Evolutionary conservation across 2,113 vertebrate species (phyloP), one percentile per base, ranked within the genome.

Genomic region (Cavia porcellus): DNA sequence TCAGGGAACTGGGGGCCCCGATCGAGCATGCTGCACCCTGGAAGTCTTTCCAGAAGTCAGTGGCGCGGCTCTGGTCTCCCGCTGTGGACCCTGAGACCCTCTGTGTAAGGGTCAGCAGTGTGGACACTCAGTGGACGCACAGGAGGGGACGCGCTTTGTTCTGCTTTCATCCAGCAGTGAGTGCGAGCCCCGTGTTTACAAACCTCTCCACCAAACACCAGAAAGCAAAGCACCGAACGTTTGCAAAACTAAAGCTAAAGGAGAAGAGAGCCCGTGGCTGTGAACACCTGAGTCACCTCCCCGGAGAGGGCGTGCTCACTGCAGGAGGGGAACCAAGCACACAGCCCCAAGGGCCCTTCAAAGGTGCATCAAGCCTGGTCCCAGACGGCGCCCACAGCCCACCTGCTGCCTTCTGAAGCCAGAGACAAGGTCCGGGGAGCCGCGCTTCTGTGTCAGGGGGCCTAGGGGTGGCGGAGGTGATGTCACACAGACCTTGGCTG

Each of bases 321-420:
- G 52, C 79, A 64, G 79, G 30, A n/a, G 62, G 61, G 42, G 79
- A 94, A 42, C 75, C 47, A 77, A 22, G 20, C n/a, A 24, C 68
- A 12, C 25, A 81, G 70, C 55, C 45, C 85, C 50, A 59, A 72
- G 47, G 50, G 80, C 45, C 50, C 87, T 47, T 88, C 55, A 50
- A 81, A 38, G 64, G 64, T 32, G 25, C 77, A 79, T 96, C 68
- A 74, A 14, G 50, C 50, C 59, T 94, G 62, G 13, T 93, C 83
- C 38, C 12, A 12, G 24, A 84, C 92, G 74, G 68, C 6, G 61
- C 24, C 92, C 45, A 84, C 82, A 62, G 79, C 38, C 22, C 42
- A 35, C 86, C 61, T 94, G 70, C 59, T n/a, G 38, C 15, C 74
- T 86, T 95, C 50, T 64, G 68, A 90, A 85, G 89, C 25, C 47